Conservation (phyloP, 2,797 vertebrate genomes). For the Myotis pilosus region DNA sequence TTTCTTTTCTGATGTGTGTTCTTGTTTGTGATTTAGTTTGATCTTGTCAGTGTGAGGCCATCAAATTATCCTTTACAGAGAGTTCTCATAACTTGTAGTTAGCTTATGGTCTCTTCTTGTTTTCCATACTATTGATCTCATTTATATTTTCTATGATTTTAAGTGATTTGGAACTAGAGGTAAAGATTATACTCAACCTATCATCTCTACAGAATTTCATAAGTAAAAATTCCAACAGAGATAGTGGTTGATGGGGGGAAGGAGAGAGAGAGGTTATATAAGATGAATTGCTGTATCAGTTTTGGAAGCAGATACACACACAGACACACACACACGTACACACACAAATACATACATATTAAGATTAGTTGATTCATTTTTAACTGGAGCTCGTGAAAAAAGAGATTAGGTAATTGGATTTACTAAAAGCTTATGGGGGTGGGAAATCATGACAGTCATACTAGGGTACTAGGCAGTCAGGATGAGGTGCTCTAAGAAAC, state of each 20-base stretch:
- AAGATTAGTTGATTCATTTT: background rate
- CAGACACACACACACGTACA: background rate
- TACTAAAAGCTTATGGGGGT: background rate
- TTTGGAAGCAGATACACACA: background rate
- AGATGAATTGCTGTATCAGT: too few relatives aligned
- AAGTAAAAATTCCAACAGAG: background rate
- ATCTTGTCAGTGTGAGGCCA: background rate
- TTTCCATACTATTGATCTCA: background rate
- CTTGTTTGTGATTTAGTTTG: background rate
- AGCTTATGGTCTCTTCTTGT: background rate
- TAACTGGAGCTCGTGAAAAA: background rate
- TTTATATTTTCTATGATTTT: background rate
- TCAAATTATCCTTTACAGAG: background rate
- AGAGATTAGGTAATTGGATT: background rate
- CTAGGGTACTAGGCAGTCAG: background rate
- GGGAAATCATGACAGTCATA: background rate
- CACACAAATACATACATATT: background rate
- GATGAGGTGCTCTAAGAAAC: background rate
- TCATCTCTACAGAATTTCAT: background rate
- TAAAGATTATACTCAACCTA: background rate
- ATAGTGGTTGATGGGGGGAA: accelerated
- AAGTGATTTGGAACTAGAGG: background rate
- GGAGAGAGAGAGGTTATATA: background rate
- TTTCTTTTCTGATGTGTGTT: background rate
- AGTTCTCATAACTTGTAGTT: background rate